phyloP scores from a whole-genome alignment of 2,113 vertebrate species.

The Bucco capensis region DNA sequence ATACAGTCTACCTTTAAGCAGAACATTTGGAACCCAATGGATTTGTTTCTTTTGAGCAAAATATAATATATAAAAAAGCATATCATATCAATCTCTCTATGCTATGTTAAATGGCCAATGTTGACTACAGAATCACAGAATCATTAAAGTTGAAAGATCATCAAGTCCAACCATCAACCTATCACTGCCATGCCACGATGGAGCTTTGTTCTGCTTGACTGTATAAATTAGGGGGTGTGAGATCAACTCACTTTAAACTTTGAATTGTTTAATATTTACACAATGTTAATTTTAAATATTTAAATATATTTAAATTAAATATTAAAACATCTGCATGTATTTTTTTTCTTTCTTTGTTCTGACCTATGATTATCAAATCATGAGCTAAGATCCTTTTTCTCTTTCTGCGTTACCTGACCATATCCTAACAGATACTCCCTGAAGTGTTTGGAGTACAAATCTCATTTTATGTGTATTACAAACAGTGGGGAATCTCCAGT shows the following conservation, averaged over 20 bases:
- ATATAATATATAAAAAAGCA: background rate
- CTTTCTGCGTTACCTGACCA: background rate
- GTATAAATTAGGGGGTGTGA: background rate
- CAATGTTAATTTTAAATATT: no score
- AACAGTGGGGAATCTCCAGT: conserved; percentile 50
- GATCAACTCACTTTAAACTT: background rate
- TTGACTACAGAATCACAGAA: no score
- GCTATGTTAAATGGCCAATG: background rate
- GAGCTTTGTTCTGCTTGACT: background rate
- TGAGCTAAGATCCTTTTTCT: background rate
- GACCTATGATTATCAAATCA: background rate
- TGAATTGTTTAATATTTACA: no score
- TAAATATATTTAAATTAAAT: no score
- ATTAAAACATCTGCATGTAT: no score
- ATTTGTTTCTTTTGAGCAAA: background rate
- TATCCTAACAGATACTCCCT: conserved; percentile 20
- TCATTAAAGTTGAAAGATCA: no score
- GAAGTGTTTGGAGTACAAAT: conserved; percentile 34
- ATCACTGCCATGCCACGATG: no score
- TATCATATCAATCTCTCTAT: background rate
- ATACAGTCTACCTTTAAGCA: background rate
- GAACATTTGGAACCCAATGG: background rate
- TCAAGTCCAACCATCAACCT: no score
- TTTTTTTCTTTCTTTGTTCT: background rate
- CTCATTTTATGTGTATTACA: conserved; percentile 48